phyloP scores from a whole-genome alignment of 2,113 vertebrate species.

The Laterallus jamaicensis region DNA sequence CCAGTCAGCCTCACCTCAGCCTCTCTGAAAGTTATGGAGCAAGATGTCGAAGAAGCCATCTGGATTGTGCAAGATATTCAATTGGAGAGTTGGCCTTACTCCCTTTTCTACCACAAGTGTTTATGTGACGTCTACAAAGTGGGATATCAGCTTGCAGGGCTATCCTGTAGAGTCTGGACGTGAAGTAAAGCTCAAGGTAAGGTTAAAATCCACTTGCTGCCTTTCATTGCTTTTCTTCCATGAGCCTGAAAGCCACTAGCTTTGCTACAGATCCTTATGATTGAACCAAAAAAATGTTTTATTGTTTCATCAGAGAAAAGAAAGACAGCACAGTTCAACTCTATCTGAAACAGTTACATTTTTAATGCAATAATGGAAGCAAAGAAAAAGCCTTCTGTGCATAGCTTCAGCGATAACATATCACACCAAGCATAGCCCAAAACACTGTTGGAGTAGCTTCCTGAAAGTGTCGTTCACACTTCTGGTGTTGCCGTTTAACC shows the following conservation, averaged over 20 bases:
- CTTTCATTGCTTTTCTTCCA: neutral
- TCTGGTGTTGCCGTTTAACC: neutral
- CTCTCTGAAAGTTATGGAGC: neutral
- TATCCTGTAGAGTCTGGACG: neutral
- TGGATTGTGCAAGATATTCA: neutral
- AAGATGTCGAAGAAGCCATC: neutral
- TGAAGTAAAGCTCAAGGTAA: neutral
- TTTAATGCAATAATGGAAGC: neutral
- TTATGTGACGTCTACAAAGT: rapidly evolving
- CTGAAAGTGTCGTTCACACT: neutral
- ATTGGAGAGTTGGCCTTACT: neutral
- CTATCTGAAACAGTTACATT: neutral
- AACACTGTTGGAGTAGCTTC: neutral
- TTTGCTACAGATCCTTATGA: neutral
- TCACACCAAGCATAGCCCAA: neutral
- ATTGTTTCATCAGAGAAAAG: neutral
- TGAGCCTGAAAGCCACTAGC: neutral
- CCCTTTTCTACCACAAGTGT: rapidly evolving
- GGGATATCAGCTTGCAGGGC: rapidly evolving
- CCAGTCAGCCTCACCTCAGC: neutral
- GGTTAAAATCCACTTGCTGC: neutral
- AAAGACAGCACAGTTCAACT: neutral
- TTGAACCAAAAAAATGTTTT: neutral
- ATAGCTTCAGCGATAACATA: neutral
- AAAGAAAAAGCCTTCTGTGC: neutral